phyloP scores from a whole-genome alignment of 2,113 vertebrate species.

The Epinephelus fuscoguttatus region DNA sequence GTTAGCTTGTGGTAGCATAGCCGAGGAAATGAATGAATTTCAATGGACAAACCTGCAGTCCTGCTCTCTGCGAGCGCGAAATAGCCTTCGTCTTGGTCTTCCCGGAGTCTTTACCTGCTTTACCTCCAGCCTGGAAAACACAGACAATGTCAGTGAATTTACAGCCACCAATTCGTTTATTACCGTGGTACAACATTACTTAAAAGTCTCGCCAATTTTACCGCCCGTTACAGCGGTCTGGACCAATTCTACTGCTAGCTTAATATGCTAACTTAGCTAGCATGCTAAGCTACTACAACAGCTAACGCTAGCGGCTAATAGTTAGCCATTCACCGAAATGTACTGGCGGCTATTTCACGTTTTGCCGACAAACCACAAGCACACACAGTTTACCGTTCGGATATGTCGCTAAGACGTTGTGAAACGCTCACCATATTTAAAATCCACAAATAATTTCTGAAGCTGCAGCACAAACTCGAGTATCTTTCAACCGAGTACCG shows the following conservation, averaged over 20 bases:
- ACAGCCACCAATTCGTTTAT: fast-evolving
- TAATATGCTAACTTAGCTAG: background rate
- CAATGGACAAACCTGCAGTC: slow-evolving; percentile 90
- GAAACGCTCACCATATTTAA: slow-evolving; percentile 64
- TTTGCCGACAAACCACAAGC: fast-evolving
- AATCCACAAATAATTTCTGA: slow-evolving; percentile 2
- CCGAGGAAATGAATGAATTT: slow-evolving; percentile 43
- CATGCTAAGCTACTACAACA: slow-evolving; percentile 53
- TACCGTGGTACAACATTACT: fast-evolving
- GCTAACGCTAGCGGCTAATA: slow-evolving; percentile 49
- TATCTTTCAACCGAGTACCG: background rate
- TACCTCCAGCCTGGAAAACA: slow-evolving; percentile 91
- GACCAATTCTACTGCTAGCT: background rate
- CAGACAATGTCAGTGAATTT: background rate
- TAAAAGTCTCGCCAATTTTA: fast-evolving
- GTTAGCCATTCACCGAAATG: background rate
- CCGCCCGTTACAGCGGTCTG: no score
- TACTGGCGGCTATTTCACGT: fast-evolving
- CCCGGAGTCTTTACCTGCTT: slow-evolving; percentile 97
- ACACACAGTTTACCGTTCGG: fast-evolving
- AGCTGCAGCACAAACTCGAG: background rate
- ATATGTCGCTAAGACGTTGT: background rate
- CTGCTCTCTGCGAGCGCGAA: slow-evolving; percentile 96
- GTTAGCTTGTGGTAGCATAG: slow-evolving; percentile 24
- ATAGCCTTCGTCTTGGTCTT: slow-evolving; percentile 98